phyloP scores from a whole-genome alignment of 2,888 invertebrate genomes.

The Patella pellucida region DNA sequence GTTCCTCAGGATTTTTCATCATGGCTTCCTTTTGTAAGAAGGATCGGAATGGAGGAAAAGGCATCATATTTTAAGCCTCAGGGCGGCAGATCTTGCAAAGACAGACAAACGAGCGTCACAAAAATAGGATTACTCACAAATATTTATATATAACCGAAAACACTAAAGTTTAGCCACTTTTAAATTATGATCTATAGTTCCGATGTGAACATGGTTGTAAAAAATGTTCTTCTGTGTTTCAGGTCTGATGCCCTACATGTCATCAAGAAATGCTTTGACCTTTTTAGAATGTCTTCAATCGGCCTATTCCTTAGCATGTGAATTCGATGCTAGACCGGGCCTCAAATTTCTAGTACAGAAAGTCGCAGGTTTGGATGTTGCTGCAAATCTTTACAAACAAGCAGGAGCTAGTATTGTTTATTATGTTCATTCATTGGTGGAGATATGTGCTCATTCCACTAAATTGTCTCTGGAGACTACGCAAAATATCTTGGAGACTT shows the following conservation, averaged over 20 bases:
- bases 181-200: too few species aligned
- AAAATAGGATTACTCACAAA: too few species aligned
- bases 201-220: not conserved
- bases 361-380: slow-evolving; percentile 67
- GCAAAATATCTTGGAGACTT: slow-evolving; percentile 32
- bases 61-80: too few species aligned
- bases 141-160: too few species aligned
- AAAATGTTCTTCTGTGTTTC: slow-evolving; percentile 20
- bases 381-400: slow-evolving; percentile 75
- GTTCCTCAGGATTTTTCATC: too few species aligned
- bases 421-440: slow-evolving; percentile 83
- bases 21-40: too few species aligned
- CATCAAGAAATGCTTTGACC: slow-evolving; percentile 56
- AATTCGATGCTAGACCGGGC: slow-evolving; percentile 91
- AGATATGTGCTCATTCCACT: slow-evolving; percentile 78
- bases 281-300: slow-evolving; percentile 76
- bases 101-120: too few species aligned
- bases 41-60: too few species aligned
- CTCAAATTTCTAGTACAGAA: slow-evolving; percentile 94
- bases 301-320: slow-evolving; percentile 85
- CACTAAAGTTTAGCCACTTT: too few species aligned
- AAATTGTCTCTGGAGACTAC: slow-evolving; percentile 39
- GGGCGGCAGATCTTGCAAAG: too few species aligned
- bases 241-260: slow-evolving; percentile 64
- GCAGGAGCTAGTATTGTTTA: slow-evolving; percentile 93